Evolutionary conservation across 2,113 vertebrate genomes (phyloP).

Genomic region (Chloebia gouldiae): DNA sequence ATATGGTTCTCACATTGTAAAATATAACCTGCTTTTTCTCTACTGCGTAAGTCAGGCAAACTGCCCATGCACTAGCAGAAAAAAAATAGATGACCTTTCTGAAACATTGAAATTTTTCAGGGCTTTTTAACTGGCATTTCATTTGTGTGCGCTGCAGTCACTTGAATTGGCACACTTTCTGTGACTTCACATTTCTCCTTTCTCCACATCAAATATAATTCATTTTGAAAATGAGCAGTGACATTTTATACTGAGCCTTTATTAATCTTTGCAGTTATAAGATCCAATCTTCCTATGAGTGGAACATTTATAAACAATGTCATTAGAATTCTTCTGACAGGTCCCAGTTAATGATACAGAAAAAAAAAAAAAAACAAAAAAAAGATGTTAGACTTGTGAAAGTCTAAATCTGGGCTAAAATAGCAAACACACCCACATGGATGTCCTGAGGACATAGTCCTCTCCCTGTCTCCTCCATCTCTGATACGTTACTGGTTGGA

Average conservation of each 20-base stretch:
- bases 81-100: not conserved
- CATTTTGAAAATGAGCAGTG: not conserved
- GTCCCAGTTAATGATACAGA: not conserved
- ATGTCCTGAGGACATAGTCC: not conserved
- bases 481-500: not conserved
- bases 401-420: not conserved
- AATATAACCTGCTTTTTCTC: not conserved
- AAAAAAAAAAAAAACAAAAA: not conserved
- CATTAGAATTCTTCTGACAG: not conserved
- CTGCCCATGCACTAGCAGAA: not conserved
- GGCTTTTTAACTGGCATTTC: not conserved
- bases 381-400: not conserved
- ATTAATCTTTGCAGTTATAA: not conserved
- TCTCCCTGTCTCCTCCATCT: not conserved
- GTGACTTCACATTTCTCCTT: not conserved
- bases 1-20: not conserved
- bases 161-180: not conserved
- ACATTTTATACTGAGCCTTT: not conserved
- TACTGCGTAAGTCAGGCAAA: not conserved
- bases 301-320: constrained; percentile 7
- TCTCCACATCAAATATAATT: not conserved
- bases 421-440: not conserved
- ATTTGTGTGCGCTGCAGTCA: not conserved
- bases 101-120: not conserved
- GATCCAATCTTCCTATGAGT: not conserved